phyloP scores from a whole-genome alignment of 1,140 invertebrate genomes.

The Prorops nasuta region DNA sequence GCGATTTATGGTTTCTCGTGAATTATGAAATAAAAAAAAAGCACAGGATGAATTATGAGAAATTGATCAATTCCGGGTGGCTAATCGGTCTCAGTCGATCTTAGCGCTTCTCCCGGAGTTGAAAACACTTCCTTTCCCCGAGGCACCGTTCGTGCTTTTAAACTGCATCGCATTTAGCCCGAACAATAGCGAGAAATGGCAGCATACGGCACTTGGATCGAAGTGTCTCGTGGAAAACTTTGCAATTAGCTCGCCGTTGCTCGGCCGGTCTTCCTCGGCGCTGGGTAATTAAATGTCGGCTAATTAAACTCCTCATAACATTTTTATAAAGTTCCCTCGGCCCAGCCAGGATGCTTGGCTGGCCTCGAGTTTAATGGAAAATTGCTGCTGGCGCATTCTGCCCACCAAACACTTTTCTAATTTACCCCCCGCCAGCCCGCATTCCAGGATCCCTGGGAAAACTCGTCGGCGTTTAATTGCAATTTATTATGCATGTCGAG shows the following conservation, averaged over 20 bases:
- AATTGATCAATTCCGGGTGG: too few relatives aligned
- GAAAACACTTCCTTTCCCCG: constrained; percentile 29
- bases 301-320: constrained; percentile 51
- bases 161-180: constrained; percentile 40
- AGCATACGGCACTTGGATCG: constrained; percentile 31
- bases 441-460: too few relatives aligned
- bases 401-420: too few relatives aligned
- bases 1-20: too few relatives aligned
- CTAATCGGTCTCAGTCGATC: too few relatives aligned
- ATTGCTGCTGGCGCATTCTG: not conserved
- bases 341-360: not conserved
- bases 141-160: constrained; percentile 35
- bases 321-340: constrained; percentile 47
- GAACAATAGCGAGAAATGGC: constrained; percentile 37
- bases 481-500: too few relatives aligned
- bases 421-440: too few relatives aligned
- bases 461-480: too few relatives aligned
- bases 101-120: constrained; percentile 34
- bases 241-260: constrained; percentile 36
- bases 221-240: constrained; percentile 41
- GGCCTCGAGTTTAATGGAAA: not conserved
- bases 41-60: too few relatives aligned
- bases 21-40: too few relatives aligned
- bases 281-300: constrained; percentile 42
- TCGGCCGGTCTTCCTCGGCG: constrained; percentile 12